Evolutionary conservation across 2,888 invertebrate species (phyloP).

Genomic region (Tethea ocularis): DNA sequence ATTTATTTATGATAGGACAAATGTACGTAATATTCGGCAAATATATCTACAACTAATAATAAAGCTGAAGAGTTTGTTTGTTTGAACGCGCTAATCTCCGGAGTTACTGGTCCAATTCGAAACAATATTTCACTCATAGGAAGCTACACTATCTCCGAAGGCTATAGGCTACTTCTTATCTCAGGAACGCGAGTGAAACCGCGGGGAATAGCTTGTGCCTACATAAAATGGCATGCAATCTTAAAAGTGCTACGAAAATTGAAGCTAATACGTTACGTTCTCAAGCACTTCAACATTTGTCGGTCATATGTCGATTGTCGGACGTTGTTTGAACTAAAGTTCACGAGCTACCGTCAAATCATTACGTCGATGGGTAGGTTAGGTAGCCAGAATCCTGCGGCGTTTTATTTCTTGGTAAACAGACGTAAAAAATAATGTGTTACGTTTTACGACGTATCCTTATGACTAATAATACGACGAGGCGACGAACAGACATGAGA

Average conservation of each 20-base stretch:
- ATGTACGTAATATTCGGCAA: no score
- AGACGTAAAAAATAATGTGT: conserved; percentile 19
- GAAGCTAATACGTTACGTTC: conserved; percentile 11
- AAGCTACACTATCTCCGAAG: no score
- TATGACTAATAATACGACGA: not conserved
- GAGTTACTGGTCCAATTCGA: no score
- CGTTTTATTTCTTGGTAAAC: conserved; percentile 21
- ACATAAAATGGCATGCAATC: no score
- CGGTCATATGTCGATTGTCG: conserved; percentile 24
- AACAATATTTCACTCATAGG: no score
- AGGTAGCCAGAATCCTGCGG: conserved; percentile 6
- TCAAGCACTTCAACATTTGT: conserved; percentile 12
- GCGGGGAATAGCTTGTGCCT: no score
- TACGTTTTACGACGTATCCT: not conserved
- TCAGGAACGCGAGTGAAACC: no score
- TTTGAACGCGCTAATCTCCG: no score
- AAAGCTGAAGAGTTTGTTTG: no score
- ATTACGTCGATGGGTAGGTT: not conserved
- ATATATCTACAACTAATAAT: no score
- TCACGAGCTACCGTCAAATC: conserved; percentile 51
- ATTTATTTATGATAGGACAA: no score
- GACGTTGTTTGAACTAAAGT: conserved; percentile 49
- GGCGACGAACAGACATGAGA: not conserved
- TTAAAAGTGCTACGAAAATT: not conserved
- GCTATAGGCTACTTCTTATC: no score